phyloP scores from a whole-genome alignment of 2,888 invertebrate species.

The Cepaea hortensis region DNA sequence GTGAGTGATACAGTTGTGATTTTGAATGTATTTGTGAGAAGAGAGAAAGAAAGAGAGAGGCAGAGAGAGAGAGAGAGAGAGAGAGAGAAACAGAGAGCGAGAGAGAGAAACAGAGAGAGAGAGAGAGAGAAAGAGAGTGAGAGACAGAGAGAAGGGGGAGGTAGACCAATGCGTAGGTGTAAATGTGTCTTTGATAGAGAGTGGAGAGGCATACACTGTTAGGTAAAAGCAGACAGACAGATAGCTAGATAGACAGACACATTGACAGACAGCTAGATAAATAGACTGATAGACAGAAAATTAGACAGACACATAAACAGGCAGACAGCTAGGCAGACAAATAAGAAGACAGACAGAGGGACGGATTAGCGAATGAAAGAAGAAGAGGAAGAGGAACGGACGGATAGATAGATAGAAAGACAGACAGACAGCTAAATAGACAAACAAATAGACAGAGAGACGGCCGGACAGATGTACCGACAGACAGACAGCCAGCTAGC shows the following conservation, averaged over 20 bases:
- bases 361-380: not conserved
- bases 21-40: not conserved
- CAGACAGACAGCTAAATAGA: not conserved
- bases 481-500: not conserved
- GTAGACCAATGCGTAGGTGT: not conserved
- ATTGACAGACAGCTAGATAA: not conserved
- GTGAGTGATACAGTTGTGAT: no score
- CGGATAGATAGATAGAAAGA: not conserved
- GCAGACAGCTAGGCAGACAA: not conserved
- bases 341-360: not conserved
- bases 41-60: not conserved
- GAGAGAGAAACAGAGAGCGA: not conserved
- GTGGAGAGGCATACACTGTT: not conserved
- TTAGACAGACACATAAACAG: not conserved
- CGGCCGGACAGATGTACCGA: not conserved
- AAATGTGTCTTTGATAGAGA: not conserved
- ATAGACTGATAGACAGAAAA: not conserved
- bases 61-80: slow-evolving; percentile 23
- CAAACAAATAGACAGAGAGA: no score
- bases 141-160: not conserved
- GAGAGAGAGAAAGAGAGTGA: not conserved
- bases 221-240: not conserved
- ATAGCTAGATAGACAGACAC: not conserved
- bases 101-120: not conserved
- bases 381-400: not conserved